These are phyloP conservation scores for Poeciliopsis presidionis DNA, from an alignment of 2,797 vertebrate species.

Conservation along the genomic window DNA sequence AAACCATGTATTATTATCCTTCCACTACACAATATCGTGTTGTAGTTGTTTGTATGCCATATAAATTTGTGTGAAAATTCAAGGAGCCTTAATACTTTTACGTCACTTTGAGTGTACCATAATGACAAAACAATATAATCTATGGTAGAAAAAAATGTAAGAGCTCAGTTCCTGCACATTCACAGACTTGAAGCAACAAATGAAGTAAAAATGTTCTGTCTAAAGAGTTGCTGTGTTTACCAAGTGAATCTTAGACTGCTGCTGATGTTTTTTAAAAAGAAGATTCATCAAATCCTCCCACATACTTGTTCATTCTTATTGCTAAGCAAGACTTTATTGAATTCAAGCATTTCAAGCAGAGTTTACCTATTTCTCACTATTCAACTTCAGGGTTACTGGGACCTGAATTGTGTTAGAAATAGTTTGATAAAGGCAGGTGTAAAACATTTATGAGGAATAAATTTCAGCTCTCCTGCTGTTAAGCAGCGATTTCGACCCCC, in stretches of 20 bases:
- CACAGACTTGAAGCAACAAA: background rate
- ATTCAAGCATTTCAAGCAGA: background rate
- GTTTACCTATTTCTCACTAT: background rate
- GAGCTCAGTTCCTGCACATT: background rate
- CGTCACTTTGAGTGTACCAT: background rate
- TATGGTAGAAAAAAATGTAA: background rate
- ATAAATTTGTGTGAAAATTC: background rate
- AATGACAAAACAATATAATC: background rate
- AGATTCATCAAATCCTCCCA: background rate
- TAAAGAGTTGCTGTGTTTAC: background rate
- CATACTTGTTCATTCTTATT: background rate
- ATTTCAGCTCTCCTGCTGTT: slow-evolving; percentile 2
- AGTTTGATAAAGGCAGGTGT: background rate
- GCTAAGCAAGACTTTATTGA: background rate
- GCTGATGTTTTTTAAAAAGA: background rate
- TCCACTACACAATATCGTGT: background rate
- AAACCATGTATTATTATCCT: background rate
- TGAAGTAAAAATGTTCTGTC: background rate
- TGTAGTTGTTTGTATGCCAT: background rate
- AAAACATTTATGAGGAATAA: background rate
- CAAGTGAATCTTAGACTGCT: background rate
- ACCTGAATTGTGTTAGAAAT: background rate
- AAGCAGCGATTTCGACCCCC: background rate
- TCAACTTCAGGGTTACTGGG: background rate
- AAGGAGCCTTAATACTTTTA: background rate